A percentile compares a stretch with the other conserved stretches of the same genome.
Conservation (phyloP, 2,113 vertebrate genomes). For the Microtus pennsylvanicus region DNA sequence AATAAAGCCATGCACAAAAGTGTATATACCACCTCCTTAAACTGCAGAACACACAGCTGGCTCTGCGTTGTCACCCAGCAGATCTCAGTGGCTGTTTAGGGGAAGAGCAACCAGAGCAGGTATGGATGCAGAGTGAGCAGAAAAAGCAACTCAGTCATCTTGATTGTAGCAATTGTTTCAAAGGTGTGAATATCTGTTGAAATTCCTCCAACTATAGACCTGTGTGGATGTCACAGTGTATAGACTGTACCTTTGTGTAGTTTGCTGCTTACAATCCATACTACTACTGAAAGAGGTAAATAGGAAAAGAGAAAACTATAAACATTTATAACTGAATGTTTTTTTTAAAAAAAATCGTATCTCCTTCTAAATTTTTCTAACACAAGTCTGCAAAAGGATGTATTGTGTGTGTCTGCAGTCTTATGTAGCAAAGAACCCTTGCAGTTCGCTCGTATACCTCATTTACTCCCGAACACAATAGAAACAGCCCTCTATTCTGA, state of each 20-base stretch:
- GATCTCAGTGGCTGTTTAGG: background rate
- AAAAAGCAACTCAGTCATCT: background rate
- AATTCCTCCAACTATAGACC: background rate
- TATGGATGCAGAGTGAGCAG: background rate
- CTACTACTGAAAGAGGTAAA: background rate
- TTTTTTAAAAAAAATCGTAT: background rate
- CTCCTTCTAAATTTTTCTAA: background rate
- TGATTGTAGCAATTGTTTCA: background rate
- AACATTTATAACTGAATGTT: conserved; percentile 1
- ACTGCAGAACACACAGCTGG: conserved; percentile 22
- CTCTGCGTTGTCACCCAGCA: background rate
- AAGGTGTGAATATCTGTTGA: background rate
- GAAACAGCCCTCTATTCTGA: background rate
- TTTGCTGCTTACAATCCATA: background rate
- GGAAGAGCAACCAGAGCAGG: rapidly evolving
- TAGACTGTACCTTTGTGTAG: background rate
- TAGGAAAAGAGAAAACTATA: background rate
- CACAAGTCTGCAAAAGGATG: background rate
- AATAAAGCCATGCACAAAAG: background rate
- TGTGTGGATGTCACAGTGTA: background rate
- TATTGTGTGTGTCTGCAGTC: background rate
- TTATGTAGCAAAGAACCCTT: background rate
- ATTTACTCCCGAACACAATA: background rate
- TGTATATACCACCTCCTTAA: background rate
- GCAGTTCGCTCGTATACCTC: background rate